Evolutionary conservation across 1,140 invertebrate genomes (phyloP).

Genomic region (Epicauta chinensis): DNA sequence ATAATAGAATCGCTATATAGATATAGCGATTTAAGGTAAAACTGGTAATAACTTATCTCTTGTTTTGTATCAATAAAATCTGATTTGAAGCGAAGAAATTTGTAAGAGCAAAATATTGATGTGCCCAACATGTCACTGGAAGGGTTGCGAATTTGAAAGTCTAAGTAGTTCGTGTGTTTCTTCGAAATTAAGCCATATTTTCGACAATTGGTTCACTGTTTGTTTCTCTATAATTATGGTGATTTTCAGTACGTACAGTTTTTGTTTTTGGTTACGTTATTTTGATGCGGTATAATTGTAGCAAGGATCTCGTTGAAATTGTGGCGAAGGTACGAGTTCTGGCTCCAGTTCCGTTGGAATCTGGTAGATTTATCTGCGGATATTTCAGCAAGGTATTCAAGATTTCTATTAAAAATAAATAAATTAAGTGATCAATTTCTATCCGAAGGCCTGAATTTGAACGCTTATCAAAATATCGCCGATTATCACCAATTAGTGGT

Average conservation of each 20-base stretch:
- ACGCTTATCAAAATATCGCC: constrained; percentile 57
- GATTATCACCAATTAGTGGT: constrained; percentile 51
- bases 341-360: constrained; percentile 82
- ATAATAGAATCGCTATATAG: neutral
- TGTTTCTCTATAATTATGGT: constrained; percentile 95
- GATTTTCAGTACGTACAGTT: constrained; percentile 70
- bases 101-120: constrained; percentile 13
- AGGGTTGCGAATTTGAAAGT: constrained; percentile 14
- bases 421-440: no score
- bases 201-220: constrained; percentile 90
- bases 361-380: constrained; percentile 8
- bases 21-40: no score
- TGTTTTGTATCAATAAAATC: neutral
- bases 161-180: constrained; percentile 11
- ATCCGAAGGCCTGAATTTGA: constrained; percentile 56
- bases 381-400: constrained; percentile 5
- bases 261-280: neutral
- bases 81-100: constrained; percentile 18
- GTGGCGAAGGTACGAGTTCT: constrained; percentile 85
- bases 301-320: constrained; percentile 80
- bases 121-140: constrained; percentile 16
- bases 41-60: no score
- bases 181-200: constrained; percentile 76
- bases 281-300: constrained; percentile 39
- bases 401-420: constrained; percentile 59